Conservation (phyloP, 2,888 invertebrate species). For the Ligdia adustata region DNA sequence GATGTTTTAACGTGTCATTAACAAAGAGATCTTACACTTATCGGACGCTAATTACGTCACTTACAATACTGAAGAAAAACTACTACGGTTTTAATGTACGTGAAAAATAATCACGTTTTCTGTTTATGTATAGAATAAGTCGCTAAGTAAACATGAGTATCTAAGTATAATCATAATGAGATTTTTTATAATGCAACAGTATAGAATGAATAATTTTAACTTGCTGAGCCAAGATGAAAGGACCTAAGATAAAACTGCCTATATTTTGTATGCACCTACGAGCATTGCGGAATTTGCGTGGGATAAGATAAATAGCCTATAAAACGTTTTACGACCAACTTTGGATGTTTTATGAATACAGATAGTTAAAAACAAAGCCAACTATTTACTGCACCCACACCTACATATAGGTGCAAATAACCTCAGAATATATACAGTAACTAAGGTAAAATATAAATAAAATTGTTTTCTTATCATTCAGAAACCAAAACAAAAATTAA, state of each 20-base stretch:
- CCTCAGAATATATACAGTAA: background rate
- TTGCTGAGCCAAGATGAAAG: too few species aligned
- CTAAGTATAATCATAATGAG: too few species aligned
- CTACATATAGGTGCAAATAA: too few species aligned
- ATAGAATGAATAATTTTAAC: too few species aligned
- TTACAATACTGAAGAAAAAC: too few species aligned
- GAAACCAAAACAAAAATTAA: background rate
- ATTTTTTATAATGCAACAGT: background rate
- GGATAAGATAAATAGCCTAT: slow-evolving; percentile 8
- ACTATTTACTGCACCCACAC: too few species aligned
- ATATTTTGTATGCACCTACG: slow-evolving; percentile 18
- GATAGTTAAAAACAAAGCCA: background rate
- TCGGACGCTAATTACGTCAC: slow-evolving; percentile 18
- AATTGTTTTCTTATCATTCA: background rate
- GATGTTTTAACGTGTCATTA: slow-evolving; percentile 9
- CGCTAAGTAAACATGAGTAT: too few species aligned
- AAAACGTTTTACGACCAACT: slow-evolving; percentile 6
- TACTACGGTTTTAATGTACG: too few species aligned
- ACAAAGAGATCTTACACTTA: background rate
- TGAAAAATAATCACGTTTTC: too few species aligned
- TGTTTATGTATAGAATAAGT: too few species aligned
- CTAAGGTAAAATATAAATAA: background rate
- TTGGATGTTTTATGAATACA: background rate
- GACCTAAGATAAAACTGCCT: too few species aligned
- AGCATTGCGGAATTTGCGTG: slow-evolving; percentile 15